Evolutionary conservation across 35 echinoderm and acorn worm genomes (phyloP).

Genomic region (Holothuria glaberrima): DNA sequence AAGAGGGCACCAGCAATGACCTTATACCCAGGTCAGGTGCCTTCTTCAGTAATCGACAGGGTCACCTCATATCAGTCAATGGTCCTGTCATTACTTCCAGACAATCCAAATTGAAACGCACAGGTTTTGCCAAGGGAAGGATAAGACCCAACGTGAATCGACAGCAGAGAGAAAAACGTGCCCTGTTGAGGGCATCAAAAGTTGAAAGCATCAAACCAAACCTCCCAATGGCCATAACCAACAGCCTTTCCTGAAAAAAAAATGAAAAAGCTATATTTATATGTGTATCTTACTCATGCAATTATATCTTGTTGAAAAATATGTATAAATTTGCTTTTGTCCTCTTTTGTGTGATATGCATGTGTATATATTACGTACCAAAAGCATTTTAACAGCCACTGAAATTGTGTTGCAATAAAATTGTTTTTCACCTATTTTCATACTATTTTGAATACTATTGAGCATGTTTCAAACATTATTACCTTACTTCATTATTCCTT

Average conservation of each 20-base stretch:
- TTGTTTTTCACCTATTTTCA: background rate
- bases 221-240: constrained; percentile 26
- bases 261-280: too few species aligned
- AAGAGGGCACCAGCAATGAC: constrained; percentile 35
- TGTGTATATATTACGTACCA: background rate
- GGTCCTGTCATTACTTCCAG: constrained; percentile 60
- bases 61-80: constrained; percentile 69
- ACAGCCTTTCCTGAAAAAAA: constrained; percentile 24
- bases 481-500: too few species aligned
- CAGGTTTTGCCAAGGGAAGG: constrained; percentile 71
- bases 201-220: background rate
- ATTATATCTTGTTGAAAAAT: background rate
- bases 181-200: constrained; percentile 7
- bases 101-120: constrained; percentile 46
- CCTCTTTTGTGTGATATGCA: background rate
- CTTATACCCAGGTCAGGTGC: constrained; percentile 71
- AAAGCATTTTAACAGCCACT: background rate
- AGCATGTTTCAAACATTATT: too few species aligned
- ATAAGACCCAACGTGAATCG: constrained; percentile 75
- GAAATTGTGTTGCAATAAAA: constrained; percentile 39
- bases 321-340: constrained; percentile 7
- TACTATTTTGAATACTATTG: too few species aligned
- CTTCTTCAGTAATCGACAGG: constrained; percentile 79
- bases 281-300: too few species aligned
- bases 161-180: constrained; percentile 61